Percentiles rank a stretch among this genome's conserved stretches.
phyloP scores from a whole-genome alignment of 2,113 vertebrate genomes.

The Tauraco erythrolophus region DNA sequence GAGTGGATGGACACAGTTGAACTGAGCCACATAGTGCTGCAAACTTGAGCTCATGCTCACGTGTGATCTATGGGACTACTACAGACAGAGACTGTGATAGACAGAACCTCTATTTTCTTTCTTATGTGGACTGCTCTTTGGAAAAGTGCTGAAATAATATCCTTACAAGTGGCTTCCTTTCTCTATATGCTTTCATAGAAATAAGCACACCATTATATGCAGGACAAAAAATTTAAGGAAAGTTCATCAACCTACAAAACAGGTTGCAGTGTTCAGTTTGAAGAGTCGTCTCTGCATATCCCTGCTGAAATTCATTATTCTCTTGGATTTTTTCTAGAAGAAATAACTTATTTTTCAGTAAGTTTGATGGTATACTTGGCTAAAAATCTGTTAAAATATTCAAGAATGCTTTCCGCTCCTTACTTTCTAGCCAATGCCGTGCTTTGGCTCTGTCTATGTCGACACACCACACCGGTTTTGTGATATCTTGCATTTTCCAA shows the following conservation, averaged over 20 bases:
- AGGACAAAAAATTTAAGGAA: background rate
- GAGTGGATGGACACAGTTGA: background rate
- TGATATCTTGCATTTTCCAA: background rate
- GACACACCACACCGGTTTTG: background rate
- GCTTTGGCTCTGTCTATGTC: background rate
- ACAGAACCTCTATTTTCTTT: background rate
- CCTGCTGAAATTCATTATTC: background rate
- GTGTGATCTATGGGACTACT: background rate
- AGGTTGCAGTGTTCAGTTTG: background rate
- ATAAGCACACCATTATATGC: background rate
- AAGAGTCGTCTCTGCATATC: background rate
- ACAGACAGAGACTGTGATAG: accelerated
- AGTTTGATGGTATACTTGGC: background rate
- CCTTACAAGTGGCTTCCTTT: background rate
- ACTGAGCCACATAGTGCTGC: background rate
- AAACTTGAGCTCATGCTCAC: background rate
- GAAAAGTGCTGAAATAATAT: background rate
- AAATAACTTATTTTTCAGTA: background rate
- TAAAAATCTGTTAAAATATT: background rate
- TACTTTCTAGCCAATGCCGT: background rate
- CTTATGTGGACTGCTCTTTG: accelerated
- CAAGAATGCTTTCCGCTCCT: background rate
- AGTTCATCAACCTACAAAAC: background rate
- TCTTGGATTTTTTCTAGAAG: background rate
- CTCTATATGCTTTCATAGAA: background rate